Evolutionary conservation across 2,888 invertebrate genomes (phyloP).

Genomic region (Trichopoda pennipes): DNA sequence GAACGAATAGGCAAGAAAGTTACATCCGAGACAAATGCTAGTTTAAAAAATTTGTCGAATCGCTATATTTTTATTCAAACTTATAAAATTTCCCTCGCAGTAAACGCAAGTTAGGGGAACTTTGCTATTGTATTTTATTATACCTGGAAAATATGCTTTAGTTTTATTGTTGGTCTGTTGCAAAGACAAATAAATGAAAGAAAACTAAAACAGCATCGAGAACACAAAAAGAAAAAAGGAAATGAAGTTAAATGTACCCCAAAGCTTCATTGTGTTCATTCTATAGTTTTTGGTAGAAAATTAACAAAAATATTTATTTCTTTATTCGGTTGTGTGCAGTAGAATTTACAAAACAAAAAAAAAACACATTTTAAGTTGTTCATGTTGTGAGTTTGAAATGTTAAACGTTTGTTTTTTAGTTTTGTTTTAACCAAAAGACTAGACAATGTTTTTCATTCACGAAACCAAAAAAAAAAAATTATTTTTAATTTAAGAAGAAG

Average conservation of each 20-base stretch:
- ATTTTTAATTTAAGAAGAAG: neutral
- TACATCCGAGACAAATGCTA: too few relatives aligned
- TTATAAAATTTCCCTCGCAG: too few relatives aligned
- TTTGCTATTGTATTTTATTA: slow-evolving; percentile 48
- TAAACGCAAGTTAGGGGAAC: too few relatives aligned
- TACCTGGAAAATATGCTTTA: slow-evolving; percentile 54
- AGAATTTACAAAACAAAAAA: neutral
- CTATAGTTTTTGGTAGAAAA: slow-evolving; percentile 23
- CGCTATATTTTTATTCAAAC: too few relatives aligned
- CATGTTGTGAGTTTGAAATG: slow-evolving; percentile 15
- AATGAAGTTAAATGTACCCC: slow-evolving; percentile 60
- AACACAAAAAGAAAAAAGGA: neutral
- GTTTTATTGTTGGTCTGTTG: slow-evolving; percentile 56
- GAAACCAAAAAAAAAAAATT: neutral
- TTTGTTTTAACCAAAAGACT: slow-evolving; percentile 16
- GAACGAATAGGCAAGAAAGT: too few relatives aligned
- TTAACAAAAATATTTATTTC: slow-evolving; percentile 46
- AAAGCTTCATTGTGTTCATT: slow-evolving; percentile 39
- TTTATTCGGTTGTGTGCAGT: slow-evolving; percentile 4
- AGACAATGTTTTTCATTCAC: slow-evolving; percentile 2
- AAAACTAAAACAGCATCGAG: neutral
- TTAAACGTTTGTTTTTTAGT: slow-evolving; percentile 3
- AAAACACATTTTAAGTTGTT: slow-evolving; percentile 17
- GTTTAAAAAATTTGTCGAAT: too few relatives aligned
- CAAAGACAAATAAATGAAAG: slow-evolving; percentile 37